Conservation (phyloP, 1,140 invertebrate species). For the Goniozus legneri region DNA sequence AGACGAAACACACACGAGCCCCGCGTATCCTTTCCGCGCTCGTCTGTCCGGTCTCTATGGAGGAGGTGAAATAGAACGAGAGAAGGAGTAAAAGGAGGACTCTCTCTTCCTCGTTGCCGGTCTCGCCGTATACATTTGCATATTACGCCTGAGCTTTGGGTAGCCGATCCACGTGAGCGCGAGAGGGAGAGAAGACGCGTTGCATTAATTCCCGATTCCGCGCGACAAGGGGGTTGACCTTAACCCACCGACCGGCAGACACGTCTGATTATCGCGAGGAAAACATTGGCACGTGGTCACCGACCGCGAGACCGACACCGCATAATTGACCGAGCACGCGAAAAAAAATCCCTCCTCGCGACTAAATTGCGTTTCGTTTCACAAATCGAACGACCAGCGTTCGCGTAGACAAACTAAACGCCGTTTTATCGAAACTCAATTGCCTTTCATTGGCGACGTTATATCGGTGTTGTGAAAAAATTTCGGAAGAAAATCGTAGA, state of each 20-base stretch:
- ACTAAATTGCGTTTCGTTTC: too few species aligned
- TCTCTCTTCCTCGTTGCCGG: constrained; percentile 19
- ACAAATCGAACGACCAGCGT: too few species aligned
- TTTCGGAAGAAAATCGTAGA: too few species aligned
- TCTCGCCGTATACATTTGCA: constrained; percentile 26
- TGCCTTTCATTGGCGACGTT: too few species aligned
- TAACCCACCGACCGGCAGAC: constrained; percentile 26
- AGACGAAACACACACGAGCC: not conserved
- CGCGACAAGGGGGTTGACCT: constrained; percentile 27
- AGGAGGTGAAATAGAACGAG: not conserved
- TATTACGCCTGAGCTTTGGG: constrained; percentile 30
- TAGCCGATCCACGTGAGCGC: constrained; percentile 24
- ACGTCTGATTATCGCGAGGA: constrained; percentile 12
- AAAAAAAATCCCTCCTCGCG: too few species aligned
- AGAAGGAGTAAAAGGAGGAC: constrained; percentile 14
- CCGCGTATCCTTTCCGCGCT: not conserved
- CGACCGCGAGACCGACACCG: too few species aligned
- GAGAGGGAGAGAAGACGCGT: too few species aligned
- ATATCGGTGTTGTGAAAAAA: too few species aligned
- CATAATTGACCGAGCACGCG: too few species aligned
- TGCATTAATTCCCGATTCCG: constrained; percentile 29
- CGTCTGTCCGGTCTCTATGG: not conserved
- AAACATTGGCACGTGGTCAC: constrained; percentile 16
- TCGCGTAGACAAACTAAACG: too few species aligned
- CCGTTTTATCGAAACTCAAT: too few species aligned